phyloP scores from a whole-genome alignment of 2,113 vertebrate species.

The Polyodon spathula region DNA sequence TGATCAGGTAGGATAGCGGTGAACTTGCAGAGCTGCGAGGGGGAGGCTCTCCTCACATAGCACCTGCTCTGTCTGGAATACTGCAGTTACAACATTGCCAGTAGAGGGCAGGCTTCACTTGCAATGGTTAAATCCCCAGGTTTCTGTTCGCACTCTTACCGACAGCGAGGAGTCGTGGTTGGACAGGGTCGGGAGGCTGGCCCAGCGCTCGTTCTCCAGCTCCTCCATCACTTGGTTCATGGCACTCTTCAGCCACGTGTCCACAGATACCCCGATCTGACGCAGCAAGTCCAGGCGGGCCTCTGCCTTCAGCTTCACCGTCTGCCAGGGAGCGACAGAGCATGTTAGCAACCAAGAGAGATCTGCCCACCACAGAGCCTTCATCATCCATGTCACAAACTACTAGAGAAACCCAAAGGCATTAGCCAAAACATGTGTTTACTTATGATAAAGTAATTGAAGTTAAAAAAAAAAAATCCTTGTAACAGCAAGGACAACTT shows the following conservation, averaged over 20 bases:
- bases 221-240: constrained; percentile 99
- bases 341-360: background rate
- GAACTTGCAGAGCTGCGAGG: too few relatives aligned
- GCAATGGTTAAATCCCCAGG: too few relatives aligned
- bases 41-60: too few relatives aligned
- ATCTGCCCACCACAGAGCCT: constrained; percentile 8
- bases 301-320: constrained; percentile 89
- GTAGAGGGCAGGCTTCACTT: too few relatives aligned
- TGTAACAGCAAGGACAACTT: too few relatives aligned
- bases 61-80: too few relatives aligned
- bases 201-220: constrained; percentile 94
- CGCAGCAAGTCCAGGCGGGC: constrained; percentile 86
- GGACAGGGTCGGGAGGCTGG: constrained; percentile 64
- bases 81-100: too few relatives aligned
- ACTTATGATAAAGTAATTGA: too few relatives aligned
- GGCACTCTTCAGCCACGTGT: constrained; percentile 92
- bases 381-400: constrained; percentile 6
- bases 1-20: too few relatives aligned
- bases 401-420: background rate
- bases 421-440: too few relatives aligned
- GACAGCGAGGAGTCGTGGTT: constrained; percentile 79
- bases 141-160: too few relatives aligned
- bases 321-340: constrained; percentile 44
- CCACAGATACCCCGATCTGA: constrained; percentile 89
- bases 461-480: too few relatives aligned